Evolutionary conservation across 2,797 vertebrate species (phyloP).

Genomic region (Craterocephalus amniculus): DNA sequence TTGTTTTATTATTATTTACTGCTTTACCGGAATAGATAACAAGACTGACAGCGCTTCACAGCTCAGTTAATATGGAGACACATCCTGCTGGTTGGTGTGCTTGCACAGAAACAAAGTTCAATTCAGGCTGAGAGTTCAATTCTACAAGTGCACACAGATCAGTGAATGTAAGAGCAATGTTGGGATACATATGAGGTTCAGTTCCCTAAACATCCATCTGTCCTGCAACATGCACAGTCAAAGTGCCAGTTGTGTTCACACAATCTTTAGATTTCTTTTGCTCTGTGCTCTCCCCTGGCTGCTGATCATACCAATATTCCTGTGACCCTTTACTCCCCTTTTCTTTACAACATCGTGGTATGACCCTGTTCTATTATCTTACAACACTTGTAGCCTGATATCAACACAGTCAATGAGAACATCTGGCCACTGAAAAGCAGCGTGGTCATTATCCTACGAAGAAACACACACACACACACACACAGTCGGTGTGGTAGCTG

Average conservation of each 20-base stretch:
- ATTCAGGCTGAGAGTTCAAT: neutral
- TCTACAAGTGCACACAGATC: neutral
- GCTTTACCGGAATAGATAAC: neutral
- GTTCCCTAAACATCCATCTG: neutral
- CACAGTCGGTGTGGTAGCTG: too few relatives aligned
- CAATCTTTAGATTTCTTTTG: neutral
- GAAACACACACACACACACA: too few relatives aligned
- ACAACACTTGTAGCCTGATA: too few relatives aligned
- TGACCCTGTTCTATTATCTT: too few relatives aligned
- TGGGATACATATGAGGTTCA: neutral
- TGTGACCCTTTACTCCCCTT: too few relatives aligned
- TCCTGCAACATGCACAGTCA: neutral
- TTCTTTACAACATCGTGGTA: too few relatives aligned
- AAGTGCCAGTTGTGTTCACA: neutral
- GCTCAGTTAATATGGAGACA: neutral
- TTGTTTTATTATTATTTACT: neutral
- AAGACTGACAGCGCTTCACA: slow-evolving; percentile 1
- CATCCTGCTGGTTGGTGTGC: neutral
- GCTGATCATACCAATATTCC: too few relatives aligned
- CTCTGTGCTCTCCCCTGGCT: too few relatives aligned
- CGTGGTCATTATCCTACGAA: too few relatives aligned
- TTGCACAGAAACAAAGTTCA: slow-evolving; percentile 7
- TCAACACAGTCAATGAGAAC: too few relatives aligned
- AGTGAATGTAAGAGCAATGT: neutral
- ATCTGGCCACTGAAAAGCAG: too few relatives aligned